These are phyloP conservation scores for Drosophila cyrtoloma DNA, from an alignment of 2,888 invertebrate species.

Conservation along the genomic window DNA sequence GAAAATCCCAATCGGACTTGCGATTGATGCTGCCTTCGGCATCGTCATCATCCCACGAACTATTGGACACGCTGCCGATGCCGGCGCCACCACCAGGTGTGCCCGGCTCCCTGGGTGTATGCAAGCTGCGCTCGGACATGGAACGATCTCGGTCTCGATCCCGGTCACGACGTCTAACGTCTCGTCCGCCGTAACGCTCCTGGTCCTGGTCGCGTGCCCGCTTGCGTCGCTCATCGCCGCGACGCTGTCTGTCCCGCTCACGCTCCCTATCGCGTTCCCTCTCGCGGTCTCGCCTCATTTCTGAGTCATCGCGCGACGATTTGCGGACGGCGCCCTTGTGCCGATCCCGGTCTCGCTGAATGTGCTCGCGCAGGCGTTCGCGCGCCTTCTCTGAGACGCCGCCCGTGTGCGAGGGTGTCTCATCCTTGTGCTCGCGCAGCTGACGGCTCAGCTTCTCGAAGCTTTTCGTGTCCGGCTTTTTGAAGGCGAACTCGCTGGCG, in stretches of 20 bases:
- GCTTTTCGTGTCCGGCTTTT: slow-evolving; percentile 83
- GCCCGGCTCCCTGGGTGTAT: slow-evolving; percentile 90
- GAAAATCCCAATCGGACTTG: slow-evolving; percentile 96
- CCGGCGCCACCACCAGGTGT: slow-evolving; percentile 90
- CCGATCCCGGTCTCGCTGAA: slow-evolving; percentile 85
- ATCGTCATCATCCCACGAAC: slow-evolving; percentile 89
- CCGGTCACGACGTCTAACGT: slow-evolving; percentile 42
- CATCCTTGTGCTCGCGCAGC: slow-evolving; percentile 92
- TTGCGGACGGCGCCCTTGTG: slow-evolving; percentile 49
- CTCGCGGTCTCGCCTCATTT: slow-evolving; percentile 73
- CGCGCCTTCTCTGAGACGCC: slow-evolving; percentile 91
- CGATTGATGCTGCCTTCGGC: slow-evolving; percentile 62
- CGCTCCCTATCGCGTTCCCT: slow-evolving; percentile 50
- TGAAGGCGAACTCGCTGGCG: slow-evolving; percentile 82
- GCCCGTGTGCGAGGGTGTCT: slow-evolving; percentile 97
- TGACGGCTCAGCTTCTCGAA: slow-evolving; percentile 86
- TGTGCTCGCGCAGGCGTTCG: slow-evolving; percentile 89
- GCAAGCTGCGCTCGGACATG: slow-evolving; percentile 84
- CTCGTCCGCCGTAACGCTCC: slow-evolving; percentile 52
- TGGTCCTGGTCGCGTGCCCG: slow-evolving; percentile 82
- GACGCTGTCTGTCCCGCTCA: slow-evolving; percentile 61
- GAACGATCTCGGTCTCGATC: slow-evolving; percentile 61
- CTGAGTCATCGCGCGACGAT: slow-evolving; percentile 53
- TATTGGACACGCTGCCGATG: slow-evolving; percentile 87
- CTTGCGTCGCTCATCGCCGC: slow-evolving; percentile 54